Conservation (phyloP, 2,113 vertebrate genomes). For the Cynoglossus semilaevis region DNA sequence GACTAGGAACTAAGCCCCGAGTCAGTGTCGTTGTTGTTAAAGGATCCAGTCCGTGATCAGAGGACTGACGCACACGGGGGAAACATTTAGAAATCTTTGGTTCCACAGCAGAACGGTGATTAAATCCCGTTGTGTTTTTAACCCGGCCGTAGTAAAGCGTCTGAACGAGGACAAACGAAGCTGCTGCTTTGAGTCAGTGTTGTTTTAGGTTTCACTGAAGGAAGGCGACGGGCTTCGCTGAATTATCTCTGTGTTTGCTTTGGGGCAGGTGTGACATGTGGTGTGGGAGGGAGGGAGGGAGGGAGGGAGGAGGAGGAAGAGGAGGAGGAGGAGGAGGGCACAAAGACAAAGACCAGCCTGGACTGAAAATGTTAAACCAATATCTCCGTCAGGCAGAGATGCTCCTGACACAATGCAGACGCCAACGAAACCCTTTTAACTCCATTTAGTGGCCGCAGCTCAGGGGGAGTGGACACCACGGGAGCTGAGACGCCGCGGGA, state of each 20-base stretch:
- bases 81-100: too few relatives aligned
- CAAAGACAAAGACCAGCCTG: neutral
- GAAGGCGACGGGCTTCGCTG: conserved; percentile 18
- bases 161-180: too few relatives aligned
- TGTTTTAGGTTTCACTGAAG: conserved; percentile 45
- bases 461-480: too few relatives aligned
- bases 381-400: conserved; percentile 1
- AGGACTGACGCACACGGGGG: too few relatives aligned
- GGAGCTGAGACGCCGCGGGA: too few relatives aligned
- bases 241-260: conserved; percentile 54
- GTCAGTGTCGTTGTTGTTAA: too few relatives aligned
- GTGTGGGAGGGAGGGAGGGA: neutral
- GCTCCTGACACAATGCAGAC: conserved; percentile 1
- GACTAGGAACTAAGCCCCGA: too few relatives aligned
- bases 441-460: too few relatives aligned
- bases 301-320: neutral
- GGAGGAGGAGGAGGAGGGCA: neutral
- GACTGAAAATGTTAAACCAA: conserved; percentile 8
- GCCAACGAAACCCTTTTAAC: too few relatives aligned
- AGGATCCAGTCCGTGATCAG: too few relatives aligned
- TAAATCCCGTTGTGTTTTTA: neutral
- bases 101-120: too few relatives aligned
- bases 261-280: conserved; percentile 46
- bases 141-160: neutral
- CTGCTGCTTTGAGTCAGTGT: neutral